Conservation (phyloP, 2,113 vertebrate species). For the Apteryx owenii region DNA sequence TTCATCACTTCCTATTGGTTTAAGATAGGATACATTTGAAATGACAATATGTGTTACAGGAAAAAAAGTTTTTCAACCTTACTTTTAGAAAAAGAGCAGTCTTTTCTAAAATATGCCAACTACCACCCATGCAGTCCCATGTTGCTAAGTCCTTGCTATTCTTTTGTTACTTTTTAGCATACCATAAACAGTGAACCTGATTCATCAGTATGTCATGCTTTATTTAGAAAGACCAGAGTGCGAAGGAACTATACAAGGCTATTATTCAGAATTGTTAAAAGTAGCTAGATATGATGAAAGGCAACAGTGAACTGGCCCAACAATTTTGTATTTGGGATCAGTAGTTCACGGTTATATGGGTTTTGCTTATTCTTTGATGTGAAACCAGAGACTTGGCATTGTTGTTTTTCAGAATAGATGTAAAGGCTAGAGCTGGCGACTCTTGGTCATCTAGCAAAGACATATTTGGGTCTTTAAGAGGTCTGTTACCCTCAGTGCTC, state of each 20-base stretch:
- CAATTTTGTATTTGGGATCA: neutral
- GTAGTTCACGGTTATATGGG: neutral
- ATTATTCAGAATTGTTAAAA: neutral
- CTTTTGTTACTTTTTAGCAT: neutral
- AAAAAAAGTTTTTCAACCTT: neutral
- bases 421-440: neutral
- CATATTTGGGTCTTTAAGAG: neutral
- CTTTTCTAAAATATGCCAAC: neutral
- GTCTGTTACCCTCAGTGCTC: neutral
- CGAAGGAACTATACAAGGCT: neutral
- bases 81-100: neutral
- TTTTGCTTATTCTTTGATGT: neutral
- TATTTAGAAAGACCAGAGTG: neutral
- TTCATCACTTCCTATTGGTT: neutral
- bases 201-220: neutral
- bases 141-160: neutral
- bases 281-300: neutral
- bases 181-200: neutral
- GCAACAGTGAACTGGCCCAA: neutral
- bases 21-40: neutral
- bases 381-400: neutral
- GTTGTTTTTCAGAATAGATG: neutral
- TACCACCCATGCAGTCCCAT: neutral
- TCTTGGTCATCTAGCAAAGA: neutral
- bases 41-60: neutral